Evolutionary conservation across 2,113 vertebrate species (phyloP), one percentile per base, ranked within the genome.

Genomic region (Neogobius melanostomus): DNA sequence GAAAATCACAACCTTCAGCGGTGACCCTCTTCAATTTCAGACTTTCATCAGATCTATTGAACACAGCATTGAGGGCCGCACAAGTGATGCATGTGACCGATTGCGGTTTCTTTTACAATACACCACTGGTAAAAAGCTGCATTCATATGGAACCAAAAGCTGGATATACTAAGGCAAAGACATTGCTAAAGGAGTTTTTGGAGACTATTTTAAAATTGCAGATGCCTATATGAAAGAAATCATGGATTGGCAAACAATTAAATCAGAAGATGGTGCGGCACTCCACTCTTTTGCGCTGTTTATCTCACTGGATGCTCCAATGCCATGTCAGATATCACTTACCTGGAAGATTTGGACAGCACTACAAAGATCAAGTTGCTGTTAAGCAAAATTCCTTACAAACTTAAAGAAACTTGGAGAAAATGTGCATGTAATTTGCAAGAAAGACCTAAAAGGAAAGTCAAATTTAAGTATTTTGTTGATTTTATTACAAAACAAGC

Each of bases 341-440:
- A 77, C n/a, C 48, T 75, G 65, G 78, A 84, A 77, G 62, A 82
- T 45, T 66, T 78, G 59, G 75, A 79, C 49, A 84, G 75, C 44
- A 61, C 69, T 64, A 53, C 57, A 65, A 76, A 73, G 11, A 81
- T 78, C 42, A 75, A 73, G 11, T 52, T 70, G 43, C 17, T 81
- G 8, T 52, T 43, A 7, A 75, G 65, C 10, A 75, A 70, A 0
- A 61, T 73, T 36, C 74, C 62, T 9, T 81, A 69, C 4, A 66
- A 64, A 5, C 66, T 62, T 6, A 81, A 63, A 28, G 66, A 81
- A 71, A 1, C 48, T 36, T 75, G 75, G 78, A 84, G 75, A 56
- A 84, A 50, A 6, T 50, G 0, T 8, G 74, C 74, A 0, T 83
- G 74, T 10, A 53, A 80, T 21, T 1, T 70, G 8, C 62, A 81